Conservation (phyloP, 2,888 invertebrate genomes). For the Carabus problematicus region DNA sequence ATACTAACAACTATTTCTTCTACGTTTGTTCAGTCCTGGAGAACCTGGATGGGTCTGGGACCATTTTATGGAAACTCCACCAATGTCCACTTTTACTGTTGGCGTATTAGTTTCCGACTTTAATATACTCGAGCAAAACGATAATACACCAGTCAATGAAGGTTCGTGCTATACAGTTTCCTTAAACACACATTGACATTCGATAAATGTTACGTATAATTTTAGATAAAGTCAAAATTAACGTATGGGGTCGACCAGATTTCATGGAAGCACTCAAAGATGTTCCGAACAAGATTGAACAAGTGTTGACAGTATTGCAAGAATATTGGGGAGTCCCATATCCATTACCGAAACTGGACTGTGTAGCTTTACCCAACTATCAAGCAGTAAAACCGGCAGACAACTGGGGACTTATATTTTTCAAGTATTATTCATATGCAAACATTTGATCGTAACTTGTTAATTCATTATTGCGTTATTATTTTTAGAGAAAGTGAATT, state of each 20-base stretch:
- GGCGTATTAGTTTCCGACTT: slow-evolving; percentile 77
- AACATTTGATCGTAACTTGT: not conserved
- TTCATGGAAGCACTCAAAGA: slow-evolving; percentile 66
- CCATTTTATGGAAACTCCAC: slow-evolving; percentile 73
- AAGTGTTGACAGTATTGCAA: slow-evolving; percentile 67
- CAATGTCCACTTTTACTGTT: slow-evolving; percentile 79
- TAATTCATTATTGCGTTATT: slow-evolving; percentile 13
- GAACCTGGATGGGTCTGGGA: slow-evolving; percentile 71
- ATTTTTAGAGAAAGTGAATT: slow-evolving; percentile 74
- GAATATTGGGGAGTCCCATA: slow-evolving; percentile 71
- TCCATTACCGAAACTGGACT: slow-evolving; percentile 72
- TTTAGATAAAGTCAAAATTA: slow-evolving; percentile 58
- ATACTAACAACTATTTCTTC: slow-evolving; percentile 20
- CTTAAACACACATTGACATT: not conserved
- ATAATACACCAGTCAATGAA: slow-evolving; percentile 3
- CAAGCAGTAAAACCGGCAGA: slow-evolving; percentile 76
- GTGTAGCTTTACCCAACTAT: slow-evolving; percentile 77
- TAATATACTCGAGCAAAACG: slow-evolving; percentile 23
- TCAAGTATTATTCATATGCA: slow-evolving; percentile 66
- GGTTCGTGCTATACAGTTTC: slow-evolving; percentile 6
- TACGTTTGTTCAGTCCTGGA: slow-evolving; percentile 57
- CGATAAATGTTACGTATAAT: not conserved
- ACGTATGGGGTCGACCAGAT: slow-evolving; percentile 71
- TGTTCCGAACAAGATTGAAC: slow-evolving; percentile 65
- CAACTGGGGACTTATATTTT: slow-evolving; percentile 80